These are phyloP conservation scores for Arenaria interpres DNA, from an alignment of 2,113 vertebrate genomes.

Conservation along the genomic window DNA sequence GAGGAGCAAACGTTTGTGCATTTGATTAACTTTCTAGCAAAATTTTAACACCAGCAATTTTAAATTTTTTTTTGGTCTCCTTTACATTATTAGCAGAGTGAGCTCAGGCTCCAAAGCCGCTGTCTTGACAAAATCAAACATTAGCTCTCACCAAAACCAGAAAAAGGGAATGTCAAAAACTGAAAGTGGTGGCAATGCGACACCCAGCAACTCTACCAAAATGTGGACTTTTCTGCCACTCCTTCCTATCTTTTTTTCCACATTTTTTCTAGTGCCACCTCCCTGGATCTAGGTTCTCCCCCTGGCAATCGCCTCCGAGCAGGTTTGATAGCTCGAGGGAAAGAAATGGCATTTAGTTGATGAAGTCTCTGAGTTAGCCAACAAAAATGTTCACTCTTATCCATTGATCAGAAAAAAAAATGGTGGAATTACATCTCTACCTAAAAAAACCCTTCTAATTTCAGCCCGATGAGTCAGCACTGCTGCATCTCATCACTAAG, in stretches of 20 bases:
- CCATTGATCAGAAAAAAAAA: slow-evolving; percentile 32
- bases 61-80: not conserved
- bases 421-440: slow-evolving; percentile 28
- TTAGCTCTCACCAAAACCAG: not conserved
- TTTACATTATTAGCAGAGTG: not conserved
- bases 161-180: not conserved
- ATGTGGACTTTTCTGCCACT: not conserved
- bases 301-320: not conserved
- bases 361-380: not conserved
- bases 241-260: not conserved
- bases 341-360: not conserved
- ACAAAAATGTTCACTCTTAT: slow-evolving; percentile 15
- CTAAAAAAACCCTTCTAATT: slow-evolving; percentile 61
- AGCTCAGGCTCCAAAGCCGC: not conserved
- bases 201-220: not conserved
- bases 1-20: not conserved
- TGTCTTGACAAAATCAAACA: not conserved
- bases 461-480: slow-evolving; percentile 43
- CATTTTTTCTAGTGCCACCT: not conserved
- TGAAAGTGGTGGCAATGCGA: not conserved
- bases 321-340: not conserved
- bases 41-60: not conserved
- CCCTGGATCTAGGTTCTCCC: not conserved
- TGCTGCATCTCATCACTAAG: slow-evolving; percentile 44
- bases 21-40: not conserved